Percentiles rank a stretch among this genome's conserved stretches.
phyloP scores from a whole-genome alignment of 2,113 vertebrate genomes.

The Oryctolagus cuniculus region DNA sequence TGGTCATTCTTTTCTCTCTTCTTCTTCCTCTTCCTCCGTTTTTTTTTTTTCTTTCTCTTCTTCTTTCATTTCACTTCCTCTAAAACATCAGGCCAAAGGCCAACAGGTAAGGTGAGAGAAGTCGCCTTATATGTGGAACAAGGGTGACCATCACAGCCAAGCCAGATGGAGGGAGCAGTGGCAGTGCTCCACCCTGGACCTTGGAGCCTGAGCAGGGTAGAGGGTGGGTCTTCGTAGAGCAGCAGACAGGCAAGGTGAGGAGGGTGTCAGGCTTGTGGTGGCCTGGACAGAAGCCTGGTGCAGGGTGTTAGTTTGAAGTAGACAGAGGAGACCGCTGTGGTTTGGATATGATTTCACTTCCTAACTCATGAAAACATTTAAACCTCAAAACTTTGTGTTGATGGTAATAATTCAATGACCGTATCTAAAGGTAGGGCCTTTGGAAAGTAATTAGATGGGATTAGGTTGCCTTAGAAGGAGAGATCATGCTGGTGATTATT shows the following conservation, averaged over 20 bases:
- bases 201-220: background rate
- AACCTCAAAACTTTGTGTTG: no score
- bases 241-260: background rate
- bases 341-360: no score
- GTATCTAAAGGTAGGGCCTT: no score
- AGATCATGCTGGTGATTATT: no score
- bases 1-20: background rate
- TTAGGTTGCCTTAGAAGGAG: no score
- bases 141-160: background rate
- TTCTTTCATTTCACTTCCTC: background rate
- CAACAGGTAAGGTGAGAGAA: background rate
- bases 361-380: no score
- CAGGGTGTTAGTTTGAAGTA: background rate
- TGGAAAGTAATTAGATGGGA: no score
- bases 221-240: background rate
- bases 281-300: background rate
- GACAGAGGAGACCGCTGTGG: background rate
- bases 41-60: accelerated
- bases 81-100: background rate
- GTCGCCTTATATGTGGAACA: background rate
- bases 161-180: background rate
- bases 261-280: background rate
- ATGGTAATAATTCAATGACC: no score
- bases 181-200: background rate
- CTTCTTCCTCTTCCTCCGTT: background rate